Base-by-base conservation (phyloP, 2,113 vertebrate genomes). In the Seriola aureovittata region DNA sequence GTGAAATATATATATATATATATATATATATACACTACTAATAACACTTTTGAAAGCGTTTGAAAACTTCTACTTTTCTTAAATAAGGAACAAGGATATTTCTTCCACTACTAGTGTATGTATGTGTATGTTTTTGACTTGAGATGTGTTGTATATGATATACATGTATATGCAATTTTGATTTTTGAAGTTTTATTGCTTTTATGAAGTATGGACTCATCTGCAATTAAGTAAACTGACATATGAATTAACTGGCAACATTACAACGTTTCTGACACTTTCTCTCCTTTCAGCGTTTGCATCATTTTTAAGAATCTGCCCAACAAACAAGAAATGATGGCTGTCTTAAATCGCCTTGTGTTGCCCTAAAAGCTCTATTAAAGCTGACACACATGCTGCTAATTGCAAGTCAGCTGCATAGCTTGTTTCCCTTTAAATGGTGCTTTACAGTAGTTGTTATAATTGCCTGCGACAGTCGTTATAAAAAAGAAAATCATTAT, bases 371-470 rank as follows among this genome's bases (percentile, higher is more conserved):
- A 25, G 16, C 40, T 69, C 11, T 36, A 73, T 84, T 76, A 67
- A 72, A 84, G 12, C 68, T 78, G 78, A 81, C 70, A 75, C 78
- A 60, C 46, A 54, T 50, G 14, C 54, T 69, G 29, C 68, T 86
- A 78, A 88, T 86, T 90, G 65, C 21, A 29, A 71, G 46, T 81
- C 74, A 76, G 32, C 46, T 77, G 44, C 65, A 14, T 40, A 14
- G 23, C 62, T 67, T 58, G 44, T 59, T 70, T 66, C 44, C 16
- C 36, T 62, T 66, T 14, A 64, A 81, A 68, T 21, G 19, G 5
- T 19, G 78, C 44, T 81, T 80, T 81, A 68, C 78, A 65, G 74
- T 23, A 44, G 44, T 52, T 8, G 23, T 40, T 23, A 2, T 71
- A 78, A 84, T 73, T 13, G 8, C 17, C 34, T 54, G 52, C 44